A percentile compares a stretch with the other conserved stretches of the same genome.
phyloP scores from a whole-genome alignment of 2,888 invertebrate genomes.

The Cylindroiulus punctatus region DNA sequence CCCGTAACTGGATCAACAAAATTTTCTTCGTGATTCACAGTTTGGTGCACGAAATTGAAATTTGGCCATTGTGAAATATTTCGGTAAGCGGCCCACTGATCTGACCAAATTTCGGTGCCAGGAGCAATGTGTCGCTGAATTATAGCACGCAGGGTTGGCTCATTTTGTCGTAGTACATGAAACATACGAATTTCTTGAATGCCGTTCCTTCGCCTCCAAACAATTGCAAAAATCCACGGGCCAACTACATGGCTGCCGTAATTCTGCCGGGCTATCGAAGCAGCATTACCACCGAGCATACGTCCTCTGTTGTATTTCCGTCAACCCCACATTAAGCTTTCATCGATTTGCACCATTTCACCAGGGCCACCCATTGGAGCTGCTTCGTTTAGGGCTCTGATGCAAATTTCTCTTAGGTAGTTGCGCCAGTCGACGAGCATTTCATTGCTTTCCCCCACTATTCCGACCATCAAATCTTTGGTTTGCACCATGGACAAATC shows the following conservation, averaged over 20 bases:
- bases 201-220: neutral
- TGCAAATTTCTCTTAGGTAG: conserved; percentile 22
- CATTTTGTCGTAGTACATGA: conserved; percentile 22
- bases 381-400: conserved; percentile 35
- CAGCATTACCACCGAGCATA: neutral
- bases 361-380: conserved; percentile 48
- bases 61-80: conserved; percentile 37
- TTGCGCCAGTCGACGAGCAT: conserved; percentile 35
- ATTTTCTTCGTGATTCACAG: conserved; percentile 60
- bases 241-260: conserved; percentile 22
- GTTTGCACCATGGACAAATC: neutral
- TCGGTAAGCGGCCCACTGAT: conserved; percentile 33
- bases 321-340: conserved; percentile 12
- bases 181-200: conserved; percentile 46
- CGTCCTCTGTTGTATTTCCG: conserved; percentile 51
- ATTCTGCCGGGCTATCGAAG: neutral
- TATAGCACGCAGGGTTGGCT: conserved; percentile 46
- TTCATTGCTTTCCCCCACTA: neutral
- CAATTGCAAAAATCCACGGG: conserved; percentile 46
- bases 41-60: conserved; percentile 53
- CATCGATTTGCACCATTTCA: conserved; percentile 47
- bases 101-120: conserved; percentile 47
- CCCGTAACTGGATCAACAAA: conserved; percentile 60
- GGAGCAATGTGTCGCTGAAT: conserved; percentile 45
- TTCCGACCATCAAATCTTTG: conserved; percentile 29